Base-by-base conservation (phyloP, 2,797 vertebrate species). In the Macropus fuliginosus region DNA sequence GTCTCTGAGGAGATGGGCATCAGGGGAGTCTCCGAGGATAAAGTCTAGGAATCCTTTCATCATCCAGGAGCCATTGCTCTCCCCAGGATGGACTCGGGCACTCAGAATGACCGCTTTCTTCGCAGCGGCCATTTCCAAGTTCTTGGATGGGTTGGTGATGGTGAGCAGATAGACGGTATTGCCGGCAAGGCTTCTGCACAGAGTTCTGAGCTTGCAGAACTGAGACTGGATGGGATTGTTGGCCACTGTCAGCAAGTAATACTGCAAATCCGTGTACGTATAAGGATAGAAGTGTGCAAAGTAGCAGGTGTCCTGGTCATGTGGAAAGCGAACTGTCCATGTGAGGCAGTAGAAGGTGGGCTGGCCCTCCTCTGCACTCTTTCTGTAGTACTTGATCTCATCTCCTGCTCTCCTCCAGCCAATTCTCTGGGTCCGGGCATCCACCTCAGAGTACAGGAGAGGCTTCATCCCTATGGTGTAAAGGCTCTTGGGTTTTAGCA, bases 241-340 rank as follows among this genome's bases (percentile, higher is more conserved):
- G 0, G 94, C 98, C 91, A 99, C 97, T 0, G 90, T 91, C 46
- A 62, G 94, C 18, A 99, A 99, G 98, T 99, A 99, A 89, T 94
- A 95, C 93, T 99, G 99, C 96, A 99, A 98, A 50, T 99, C 99
- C 0, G 99, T 99, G 96, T 99, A 99, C 4, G 99, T 99, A 97
- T 99, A 99, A 0, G 99, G 99, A 98, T 99, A 99, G 97, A 99
- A 99, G 97, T 99, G 99, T 55, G 99, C 99, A 1, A 99, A 98
- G 98, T 99, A 99, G 97, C 99, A 99, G 2, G 99, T 99, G 98
- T 99, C 99, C 0, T 98, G 74, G 8, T 99, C 98, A 0, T 99
- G 98, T 0, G 99, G 99, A 97, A 99, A 99, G 98, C 98, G 98
- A 14, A 98, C 52, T 0, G 99, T 99, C 99, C 99, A 99, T 3